These are phyloP conservation scores for Syngnathoides biaculeatus DNA, from an alignment of 2,113 vertebrate species.

Conservation along the genomic window DNA sequence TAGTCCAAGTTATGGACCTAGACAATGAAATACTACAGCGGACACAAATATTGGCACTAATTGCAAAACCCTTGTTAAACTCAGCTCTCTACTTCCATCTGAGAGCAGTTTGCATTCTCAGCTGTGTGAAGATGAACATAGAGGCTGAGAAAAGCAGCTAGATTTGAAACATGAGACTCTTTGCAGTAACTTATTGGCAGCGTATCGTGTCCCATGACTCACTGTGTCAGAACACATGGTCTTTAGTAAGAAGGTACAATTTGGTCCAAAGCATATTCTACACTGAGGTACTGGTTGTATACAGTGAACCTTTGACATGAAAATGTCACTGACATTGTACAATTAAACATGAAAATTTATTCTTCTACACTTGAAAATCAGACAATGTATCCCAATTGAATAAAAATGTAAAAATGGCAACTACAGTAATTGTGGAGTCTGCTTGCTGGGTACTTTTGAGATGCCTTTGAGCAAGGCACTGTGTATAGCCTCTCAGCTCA, in stretches of 20 bases:
- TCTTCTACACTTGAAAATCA: not conserved
- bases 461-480: too few relatives aligned
- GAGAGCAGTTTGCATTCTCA: slow-evolving; percentile 66
- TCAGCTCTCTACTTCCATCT: slow-evolving; percentile 50
- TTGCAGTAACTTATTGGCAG: slow-evolving; percentile 41
- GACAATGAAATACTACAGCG: slow-evolving; percentile 26
- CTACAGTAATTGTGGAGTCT: too few relatives aligned
- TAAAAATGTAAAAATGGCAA: too few relatives aligned
- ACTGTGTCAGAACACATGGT: slow-evolving; percentile 42
- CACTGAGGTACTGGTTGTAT: not conserved
- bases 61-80: slow-evolving; percentile 32
- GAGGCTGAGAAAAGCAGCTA: slow-evolving; percentile 56
- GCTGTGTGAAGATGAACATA: slow-evolving; percentile 59
- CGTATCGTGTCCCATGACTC: slow-evolving; percentile 64
- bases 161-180: slow-evolving; percentile 57
- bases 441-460: too few relatives aligned
- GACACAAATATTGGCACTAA: slow-evolving; percentile 16
- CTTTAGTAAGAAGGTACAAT: slow-evolving; percentile 23
- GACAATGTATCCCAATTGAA: not conserved
- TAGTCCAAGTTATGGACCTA: slow-evolving; percentile 24
- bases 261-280: slow-evolving; percentile 25
- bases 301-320: not conserved
- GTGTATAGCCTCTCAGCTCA: too few relatives aligned
- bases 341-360: not conserved
- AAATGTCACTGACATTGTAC: not conserved